Conservation (phyloP, 2,797 vertebrate genomes). For the Myripristis jacobus region DNA sequence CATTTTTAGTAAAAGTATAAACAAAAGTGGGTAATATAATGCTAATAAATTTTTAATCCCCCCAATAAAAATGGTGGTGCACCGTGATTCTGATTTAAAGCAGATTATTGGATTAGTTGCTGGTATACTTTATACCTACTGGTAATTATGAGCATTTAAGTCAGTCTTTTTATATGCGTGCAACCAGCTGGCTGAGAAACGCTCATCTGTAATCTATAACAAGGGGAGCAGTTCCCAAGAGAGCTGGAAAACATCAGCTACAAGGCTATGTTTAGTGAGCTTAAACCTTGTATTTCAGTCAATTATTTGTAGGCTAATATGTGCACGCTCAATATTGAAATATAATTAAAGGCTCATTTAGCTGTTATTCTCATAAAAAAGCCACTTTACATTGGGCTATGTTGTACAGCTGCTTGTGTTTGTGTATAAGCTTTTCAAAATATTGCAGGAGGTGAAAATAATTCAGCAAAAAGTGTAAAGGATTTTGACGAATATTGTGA, state of each 20-base stretch:
- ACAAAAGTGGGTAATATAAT: too few species aligned
- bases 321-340: conserved; percentile 3
- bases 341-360: conserved; percentile 13
- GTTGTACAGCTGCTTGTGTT: conserved; percentile 1
- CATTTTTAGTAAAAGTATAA: too few species aligned
- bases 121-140: conserved; percentile 31
- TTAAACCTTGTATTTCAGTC: not conserved
- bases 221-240: conserved; percentile 24
- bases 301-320: not conserved
- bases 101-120: conserved; percentile 22
- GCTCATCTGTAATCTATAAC: conserved; percentile 60
- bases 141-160: conserved; percentile 59
- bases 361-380: conserved; percentile 9
- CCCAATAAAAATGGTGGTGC: conserved; percentile 1
- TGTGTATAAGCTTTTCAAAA: conserved; percentile 5
- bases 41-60: too few species aligned
- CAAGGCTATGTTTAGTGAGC: not conserved
- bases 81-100: conserved; percentile 20
- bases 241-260: conserved; percentile 10
- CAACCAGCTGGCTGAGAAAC: conserved; percentile 54
- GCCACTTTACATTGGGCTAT: not conserved
- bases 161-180: conserved; percentile 27
- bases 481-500: not conserved
- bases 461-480: not conserved
- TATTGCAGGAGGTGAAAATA: not conserved